Base-by-base conservation (phyloP, 1,140 invertebrate genomes). In the Drosophila santomea region DNA sequence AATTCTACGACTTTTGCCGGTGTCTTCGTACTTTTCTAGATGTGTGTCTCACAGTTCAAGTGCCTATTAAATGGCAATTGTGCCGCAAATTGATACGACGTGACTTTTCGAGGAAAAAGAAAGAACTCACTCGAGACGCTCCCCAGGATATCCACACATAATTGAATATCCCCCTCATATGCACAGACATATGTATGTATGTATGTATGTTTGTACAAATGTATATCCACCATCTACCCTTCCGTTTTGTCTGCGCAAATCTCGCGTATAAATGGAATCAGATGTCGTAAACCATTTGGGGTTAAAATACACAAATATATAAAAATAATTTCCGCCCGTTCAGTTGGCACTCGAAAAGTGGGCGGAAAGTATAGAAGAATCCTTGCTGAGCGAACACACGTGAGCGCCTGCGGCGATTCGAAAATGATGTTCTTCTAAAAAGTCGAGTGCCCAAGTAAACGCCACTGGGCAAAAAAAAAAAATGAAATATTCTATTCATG, bases 41-140 rank as follows among this genome's bases (percentile, higher is more conserved):
- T 56, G 44, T 59, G 55, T 75, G 36, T 66, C 55, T 77, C 77
- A 58, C 52, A 81, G 64, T 75, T 86, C 74, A 82, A 90, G 86
- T 81, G 86, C 79, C 82, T 91, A 90, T 90, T 90, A 88, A 90
- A 88, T 84, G 69, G 88, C 88, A 91, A 90, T 90, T 90, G 82
- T 88, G 77, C 83, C 61, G 69, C 76, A 90, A 90, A 90, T 90
- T 90, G 82, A 83, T 91, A 75, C 77, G 77, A 90, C 88, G 88
- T 90, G 88, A 90, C 88, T 90, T 90, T 90, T 84, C 59, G 59
- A 67, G 76, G 48, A 84, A 89, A 72, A 89, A 75, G 67, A 82
- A 78, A 62, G 51, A 66, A 74, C 67, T 74, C 78, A 90, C 80
- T 90, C 76, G 86, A 88, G 85, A 85, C 85, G 66, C 61, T 56